Conservation (phyloP, 2,888 invertebrate genomes). For the Lepidocyrtinus sp. region DNA sequence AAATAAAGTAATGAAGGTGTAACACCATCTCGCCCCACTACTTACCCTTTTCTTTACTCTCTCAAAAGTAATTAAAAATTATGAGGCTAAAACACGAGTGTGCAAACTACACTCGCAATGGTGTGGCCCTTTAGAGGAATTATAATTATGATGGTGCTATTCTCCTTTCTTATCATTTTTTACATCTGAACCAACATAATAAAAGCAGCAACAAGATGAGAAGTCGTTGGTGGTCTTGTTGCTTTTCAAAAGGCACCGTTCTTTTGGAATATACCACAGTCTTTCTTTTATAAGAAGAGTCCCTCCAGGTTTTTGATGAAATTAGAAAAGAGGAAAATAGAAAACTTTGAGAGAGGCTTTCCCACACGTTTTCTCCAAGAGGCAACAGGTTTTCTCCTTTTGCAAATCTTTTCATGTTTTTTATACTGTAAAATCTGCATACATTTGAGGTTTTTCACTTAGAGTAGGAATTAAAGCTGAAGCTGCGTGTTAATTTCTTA, state of each 20-base stretch:
- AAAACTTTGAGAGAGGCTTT: neutral
- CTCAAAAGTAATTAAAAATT: constrained; percentile 8
- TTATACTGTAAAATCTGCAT: neutral
- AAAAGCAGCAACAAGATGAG: constrained; percentile 8
- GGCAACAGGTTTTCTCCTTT: constrained; percentile 51
- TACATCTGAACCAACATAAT: constrained; percentile 7
- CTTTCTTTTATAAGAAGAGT: neutral
- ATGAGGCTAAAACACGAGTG: neutral
- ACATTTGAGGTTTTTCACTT: too few species aligned
- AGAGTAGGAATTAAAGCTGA: too few species aligned
- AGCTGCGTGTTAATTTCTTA: too few species aligned
- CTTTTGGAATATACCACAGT: neutral
- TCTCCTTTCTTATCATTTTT: neutral
- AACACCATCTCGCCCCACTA: neutral
- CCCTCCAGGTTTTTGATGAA: constrained; percentile 5
- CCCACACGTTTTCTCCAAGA: constrained; percentile 2
- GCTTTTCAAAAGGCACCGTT: neutral
- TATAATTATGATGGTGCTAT: neutral
- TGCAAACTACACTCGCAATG: neutral
- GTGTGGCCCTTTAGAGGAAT: neutral
- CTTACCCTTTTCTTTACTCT: neutral
- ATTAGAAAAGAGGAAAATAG: neutral
- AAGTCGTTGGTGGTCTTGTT: neutral
- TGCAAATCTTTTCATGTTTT: constrained; percentile 3
- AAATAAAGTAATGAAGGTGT: neutral